phyloP scores from a whole-genome alignment of 2,113 vertebrate species.

The Bos taurus region ARS-UCD2.0 NC_037337.1:63843001-63843500 shows the following conservation, averaged over 20 bases:
- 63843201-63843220: neutral
- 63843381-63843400: neutral
- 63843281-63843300: neutral
- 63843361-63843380: neutral
- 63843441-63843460: neutral
- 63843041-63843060: neutral
- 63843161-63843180: neutral
- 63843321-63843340: neutral
- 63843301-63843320: neutral
- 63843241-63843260: neutral
- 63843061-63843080: neutral
- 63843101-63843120: neutral
- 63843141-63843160: neutral
- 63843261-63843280: neutral
- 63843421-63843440: neutral
- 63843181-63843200: neutral
- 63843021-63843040: neutral
- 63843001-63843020: neutral
- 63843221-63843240: neutral
- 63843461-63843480: neutral
- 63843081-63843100: neutral
- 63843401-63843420: neutral
- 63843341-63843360: neutral
- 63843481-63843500: neutral
- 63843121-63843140: fast-evolving